Percentiles rank a stretch among this genome's conserved stretches.
Conservation (phyloP, 2,797 vertebrate species). For the Sebastes steindachneri region DNA sequence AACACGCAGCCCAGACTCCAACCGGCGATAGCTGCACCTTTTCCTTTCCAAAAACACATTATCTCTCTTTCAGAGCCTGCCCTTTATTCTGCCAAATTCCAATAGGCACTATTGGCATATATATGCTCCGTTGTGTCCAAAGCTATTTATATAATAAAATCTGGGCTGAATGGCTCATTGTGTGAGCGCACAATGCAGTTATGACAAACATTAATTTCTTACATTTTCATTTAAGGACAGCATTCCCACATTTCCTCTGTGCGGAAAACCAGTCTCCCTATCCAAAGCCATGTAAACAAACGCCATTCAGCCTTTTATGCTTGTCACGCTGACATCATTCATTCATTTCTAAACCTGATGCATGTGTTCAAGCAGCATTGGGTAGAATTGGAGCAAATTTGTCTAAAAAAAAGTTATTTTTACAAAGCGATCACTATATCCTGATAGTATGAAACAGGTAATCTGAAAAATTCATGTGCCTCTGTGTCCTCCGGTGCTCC, state of each 20-base stretch:
- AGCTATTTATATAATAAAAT: constrained; percentile 72
- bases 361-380: background rate
- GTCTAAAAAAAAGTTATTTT: too few species aligned
- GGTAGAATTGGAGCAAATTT: too few species aligned
- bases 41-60: constrained; percentile 72
- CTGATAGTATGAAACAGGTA: too few species aligned
- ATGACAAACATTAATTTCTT: constrained; percentile 67
- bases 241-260: constrained; percentile 21
- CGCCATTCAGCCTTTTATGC: constrained; percentile 42
- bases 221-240: constrained; percentile 65
- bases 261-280: constrained; percentile 26
- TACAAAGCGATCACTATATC: too few species aligned
- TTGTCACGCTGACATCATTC: constrained; percentile 31
- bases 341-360: constrained; percentile 20
- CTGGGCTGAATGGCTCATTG: constrained; percentile 72
- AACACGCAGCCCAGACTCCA: constrained; percentile 32
- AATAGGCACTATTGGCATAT: constrained; percentile 71
- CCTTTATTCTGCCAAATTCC: constrained; percentile 70
- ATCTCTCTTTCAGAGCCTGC: constrained; percentile 59
- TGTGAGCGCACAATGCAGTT: constrained; percentile 63
- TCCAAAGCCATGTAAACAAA: constrained; percentile 55
- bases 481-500: too few species aligned
- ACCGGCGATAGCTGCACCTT: constrained; percentile 53
- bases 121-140: constrained; percentile 51
- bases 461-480: too few species aligned